These are phyloP conservation scores for Leptopilina drosophilae DNA, from an alignment of 2,888 invertebrate genomes.

Conservation along the genomic window DNA sequence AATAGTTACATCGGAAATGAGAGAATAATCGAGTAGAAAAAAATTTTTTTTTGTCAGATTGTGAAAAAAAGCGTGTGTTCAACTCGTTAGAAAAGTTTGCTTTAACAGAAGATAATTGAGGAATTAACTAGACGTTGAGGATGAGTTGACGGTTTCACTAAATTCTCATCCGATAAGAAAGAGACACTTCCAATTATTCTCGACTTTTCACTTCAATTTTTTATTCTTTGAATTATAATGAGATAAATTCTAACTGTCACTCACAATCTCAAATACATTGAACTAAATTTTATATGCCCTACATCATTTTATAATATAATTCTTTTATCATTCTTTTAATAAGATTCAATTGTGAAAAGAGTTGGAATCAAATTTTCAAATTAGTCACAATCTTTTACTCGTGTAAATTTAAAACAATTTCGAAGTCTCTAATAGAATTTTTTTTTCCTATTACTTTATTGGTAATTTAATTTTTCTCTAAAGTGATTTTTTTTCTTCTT, in stretches of 20 bases:
- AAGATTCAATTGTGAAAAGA: too few species aligned
- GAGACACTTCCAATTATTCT: constrained; percentile 53
- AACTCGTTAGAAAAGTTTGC: constrained; percentile 45
- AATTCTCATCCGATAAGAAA: constrained; percentile 54
- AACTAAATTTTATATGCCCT: too few species aligned
- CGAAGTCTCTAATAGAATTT: too few species aligned
- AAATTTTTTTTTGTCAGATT: neutral
- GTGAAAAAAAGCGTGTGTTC: constrained; percentile 8
- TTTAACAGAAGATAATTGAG: constrained; percentile 52
- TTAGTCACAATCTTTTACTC: too few species aligned
- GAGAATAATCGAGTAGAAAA: neutral
- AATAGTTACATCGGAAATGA: neutral
- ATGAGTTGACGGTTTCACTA: constrained; percentile 49
- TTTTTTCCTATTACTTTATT: too few species aligned
- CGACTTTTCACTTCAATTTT: constrained; percentile 47
- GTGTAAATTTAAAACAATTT: too few species aligned
- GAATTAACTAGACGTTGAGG: constrained; percentile 55
- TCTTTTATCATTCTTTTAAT: too few species aligned
- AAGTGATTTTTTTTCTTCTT: too few species aligned
- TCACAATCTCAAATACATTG: neutral
- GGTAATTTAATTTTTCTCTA: too few species aligned
- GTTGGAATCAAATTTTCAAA: too few species aligned
- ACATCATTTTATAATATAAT: too few species aligned
- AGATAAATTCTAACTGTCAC: constrained; percentile 1
- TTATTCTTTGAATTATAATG: constrained; percentile 41